Conservation (phyloP, 2,888 invertebrate genomes). For the Selenia dentaria region DNA sequence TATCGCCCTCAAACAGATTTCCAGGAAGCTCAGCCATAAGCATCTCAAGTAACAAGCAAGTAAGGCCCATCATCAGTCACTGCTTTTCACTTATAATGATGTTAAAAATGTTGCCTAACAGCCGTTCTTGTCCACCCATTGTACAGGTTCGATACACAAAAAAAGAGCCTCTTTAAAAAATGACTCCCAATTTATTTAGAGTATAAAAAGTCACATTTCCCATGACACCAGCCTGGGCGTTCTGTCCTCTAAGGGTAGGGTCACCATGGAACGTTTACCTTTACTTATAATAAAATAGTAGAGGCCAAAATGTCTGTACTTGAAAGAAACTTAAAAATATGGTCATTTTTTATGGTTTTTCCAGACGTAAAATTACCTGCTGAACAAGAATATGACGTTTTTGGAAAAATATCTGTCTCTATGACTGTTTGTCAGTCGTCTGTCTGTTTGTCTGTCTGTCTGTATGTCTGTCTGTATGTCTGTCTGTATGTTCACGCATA, state of each 20-base stretch:
- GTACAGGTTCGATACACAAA: constrained; percentile 71
- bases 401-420: no score
- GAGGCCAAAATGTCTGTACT: no score
- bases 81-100: constrained; percentile 82
- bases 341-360: no score
- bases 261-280: constrained; percentile 7
- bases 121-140: constrained; percentile 80
- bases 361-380: no score
- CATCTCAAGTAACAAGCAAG: constrained; percentile 43
- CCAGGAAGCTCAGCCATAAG: constrained; percentile 43
- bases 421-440: no score
- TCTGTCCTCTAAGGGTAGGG: constrained; percentile 35
- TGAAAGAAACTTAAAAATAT: no score
- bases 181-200: constrained; percentile 82
- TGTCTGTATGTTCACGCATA: no score
- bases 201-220: constrained; percentile 77
- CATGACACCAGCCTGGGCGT: constrained; percentile 76
- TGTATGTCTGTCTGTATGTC: no score
- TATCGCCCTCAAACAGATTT: constrained; percentile 33
- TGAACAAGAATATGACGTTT: no score
- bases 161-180: constrained; percentile 70
- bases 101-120: constrained; percentile 82
- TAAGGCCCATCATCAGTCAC: constrained; percentile 68
- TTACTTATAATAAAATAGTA: no score
- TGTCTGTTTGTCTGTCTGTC: no score